Evolutionary conservation across 2,888 invertebrate genomes (phyloP).

Genomic region (Apantesis nais): DNA sequence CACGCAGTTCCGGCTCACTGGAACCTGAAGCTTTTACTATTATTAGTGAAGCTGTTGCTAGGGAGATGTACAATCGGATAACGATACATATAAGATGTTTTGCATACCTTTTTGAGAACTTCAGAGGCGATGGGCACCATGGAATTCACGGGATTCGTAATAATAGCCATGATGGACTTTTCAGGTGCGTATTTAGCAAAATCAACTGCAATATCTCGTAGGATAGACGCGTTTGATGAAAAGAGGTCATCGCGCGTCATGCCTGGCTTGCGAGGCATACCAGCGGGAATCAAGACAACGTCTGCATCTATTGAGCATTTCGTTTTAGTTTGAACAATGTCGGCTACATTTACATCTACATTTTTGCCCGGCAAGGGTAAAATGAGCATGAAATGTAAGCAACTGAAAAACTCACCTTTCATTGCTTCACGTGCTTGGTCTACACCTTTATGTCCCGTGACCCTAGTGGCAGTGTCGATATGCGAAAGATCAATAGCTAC

Average conservation of each 20-base stretch:
- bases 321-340: neutral
- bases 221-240: constrained; percentile 99
- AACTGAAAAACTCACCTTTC: neutral
- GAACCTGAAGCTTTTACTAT: neutral
- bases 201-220: constrained; percentile 92
- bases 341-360: neutral
- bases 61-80: neutral
- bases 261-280: constrained; percentile 99
- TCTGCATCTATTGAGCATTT: constrained; percentile 81
- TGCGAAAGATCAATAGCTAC: constrained; percentile 97
- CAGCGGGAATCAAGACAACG: constrained; percentile 98
- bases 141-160: constrained; percentile 99
- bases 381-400: neutral
- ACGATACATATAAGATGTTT: neutral
- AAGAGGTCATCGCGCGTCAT: constrained; percentile 99
- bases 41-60: neutral
- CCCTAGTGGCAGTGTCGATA: constrained; percentile 92
- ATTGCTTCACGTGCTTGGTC: constrained; percentile 4
- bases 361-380: too few species aligned
- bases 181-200: constrained; percentile 93
- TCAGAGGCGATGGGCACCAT: constrained; percentile 99
- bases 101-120: constrained; percentile 92
- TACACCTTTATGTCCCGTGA: constrained; percentile 89
- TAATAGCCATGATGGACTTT: constrained; percentile 96
- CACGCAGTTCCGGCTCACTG: neutral